Conservation (phyloP, 2,797 vertebrate genomes). For the Notamacropus eugenii region DNA sequence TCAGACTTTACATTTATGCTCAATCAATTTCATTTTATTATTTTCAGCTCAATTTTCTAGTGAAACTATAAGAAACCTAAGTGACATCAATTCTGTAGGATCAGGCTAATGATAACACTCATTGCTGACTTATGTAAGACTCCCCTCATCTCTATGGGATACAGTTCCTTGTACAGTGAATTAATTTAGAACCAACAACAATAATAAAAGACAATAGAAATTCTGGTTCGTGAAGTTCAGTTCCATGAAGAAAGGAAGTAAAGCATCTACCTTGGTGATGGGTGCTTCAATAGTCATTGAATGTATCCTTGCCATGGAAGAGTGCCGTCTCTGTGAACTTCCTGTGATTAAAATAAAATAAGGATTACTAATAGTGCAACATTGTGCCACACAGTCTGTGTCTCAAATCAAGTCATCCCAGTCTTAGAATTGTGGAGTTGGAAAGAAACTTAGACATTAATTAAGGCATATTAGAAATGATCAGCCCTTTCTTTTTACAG, state of each 20-base stretch:
- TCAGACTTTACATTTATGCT: neutral
- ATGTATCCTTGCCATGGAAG: slow-evolving; percentile 98
- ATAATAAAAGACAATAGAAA: neutral
- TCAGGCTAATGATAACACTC: neutral
- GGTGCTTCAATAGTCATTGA: slow-evolving; percentile 99
- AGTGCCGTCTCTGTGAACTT: slow-evolving; percentile 95
- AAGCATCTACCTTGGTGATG: slow-evolving; percentile 94
- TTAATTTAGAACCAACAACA: neutral
- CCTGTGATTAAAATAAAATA: slow-evolving; percentile 82
- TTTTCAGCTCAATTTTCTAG: neutral
- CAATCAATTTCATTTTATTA: neutral
- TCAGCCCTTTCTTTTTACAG: neutral
- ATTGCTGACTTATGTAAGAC: neutral
- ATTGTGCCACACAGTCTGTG: neutral
- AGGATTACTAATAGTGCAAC: neutral
- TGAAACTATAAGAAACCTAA: neutral
- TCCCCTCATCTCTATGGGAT: neutral
- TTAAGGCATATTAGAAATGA: neutral
- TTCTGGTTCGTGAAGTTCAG: neutral
- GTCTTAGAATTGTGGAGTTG: neutral
- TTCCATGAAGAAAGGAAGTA: neutral
- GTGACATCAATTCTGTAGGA: neutral
- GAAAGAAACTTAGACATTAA: neutral
- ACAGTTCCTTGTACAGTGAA: neutral
- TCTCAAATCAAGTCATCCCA: neutral